These are phyloP conservation scores for Pemphredon lugubris DNA, from an alignment of 2,888 invertebrate genomes.

Conservation along the genomic window DNA sequence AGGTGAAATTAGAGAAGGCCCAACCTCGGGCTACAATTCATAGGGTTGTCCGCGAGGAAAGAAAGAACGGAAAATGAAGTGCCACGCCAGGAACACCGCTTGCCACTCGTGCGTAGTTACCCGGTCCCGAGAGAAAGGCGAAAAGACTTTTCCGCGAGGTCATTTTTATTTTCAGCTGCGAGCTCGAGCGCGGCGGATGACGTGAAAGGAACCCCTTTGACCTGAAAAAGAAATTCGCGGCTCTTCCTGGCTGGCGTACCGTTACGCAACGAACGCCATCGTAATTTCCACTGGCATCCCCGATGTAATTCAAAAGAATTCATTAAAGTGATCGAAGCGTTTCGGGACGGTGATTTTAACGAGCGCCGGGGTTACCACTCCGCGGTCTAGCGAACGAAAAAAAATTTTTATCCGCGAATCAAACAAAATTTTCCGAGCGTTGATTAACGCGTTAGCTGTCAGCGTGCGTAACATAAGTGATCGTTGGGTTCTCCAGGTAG, in stretches of 20 bases:
- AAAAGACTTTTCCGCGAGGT: slow-evolving; percentile 51
- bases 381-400: too few relatives aligned
- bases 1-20: slow-evolving; percentile 36
- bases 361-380: background rate
- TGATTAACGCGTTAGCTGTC: too few relatives aligned
- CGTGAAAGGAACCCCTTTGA: slow-evolving; percentile 60
- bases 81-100: slow-evolving; percentile 33
- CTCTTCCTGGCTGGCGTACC: slow-evolving; percentile 35
- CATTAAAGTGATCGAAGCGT: slow-evolving; percentile 57
- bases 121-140: slow-evolving; percentile 32
- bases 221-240: slow-evolving; percentile 57
- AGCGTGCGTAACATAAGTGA: too few relatives aligned
- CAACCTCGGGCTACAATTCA: slow-evolving; percentile 38
- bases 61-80: slow-evolving; percentile 55
- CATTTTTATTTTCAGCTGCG: slow-evolving; percentile 61
- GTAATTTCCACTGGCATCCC: slow-evolving; percentile 52
- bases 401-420: too few relatives aligned
- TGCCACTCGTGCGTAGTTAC: slow-evolving; percentile 54
- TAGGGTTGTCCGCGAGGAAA: slow-evolving; percentile 36
- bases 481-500: too few relatives aligned
- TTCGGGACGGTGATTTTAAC: slow-evolving; percentile 33
- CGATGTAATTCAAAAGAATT: slow-evolving; percentile 46
- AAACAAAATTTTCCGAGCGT: too few relatives aligned
- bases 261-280: slow-evolving; percentile 43
- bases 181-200: slow-evolving; percentile 55